Conservation (phyloP, 2,113 vertebrate genomes). For the Megaleporinus macrocephalus region DNA sequence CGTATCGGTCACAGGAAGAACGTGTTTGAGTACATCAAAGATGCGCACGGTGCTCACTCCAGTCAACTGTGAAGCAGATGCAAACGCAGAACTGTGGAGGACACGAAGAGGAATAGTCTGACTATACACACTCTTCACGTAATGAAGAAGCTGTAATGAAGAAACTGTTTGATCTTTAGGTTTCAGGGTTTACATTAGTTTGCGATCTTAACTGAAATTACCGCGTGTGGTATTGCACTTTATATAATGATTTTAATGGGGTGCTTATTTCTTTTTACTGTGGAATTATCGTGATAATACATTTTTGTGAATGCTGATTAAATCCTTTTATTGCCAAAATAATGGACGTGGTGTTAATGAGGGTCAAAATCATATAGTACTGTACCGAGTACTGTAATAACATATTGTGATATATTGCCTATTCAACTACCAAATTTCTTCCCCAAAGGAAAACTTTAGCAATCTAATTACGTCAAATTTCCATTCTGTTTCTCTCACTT, state of each 20-base stretch:
- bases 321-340: not conserved
- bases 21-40: conserved; percentile 65
- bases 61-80: conserved; percentile 33
- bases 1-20: rapidly evolving
- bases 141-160: not conserved
- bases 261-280: not conserved
- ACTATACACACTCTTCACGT: not conserved
- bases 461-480: no score
- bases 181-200: not conserved
- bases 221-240: not conserved
- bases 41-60: rapidly evolving
- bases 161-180: not conserved
- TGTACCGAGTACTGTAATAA: no score
- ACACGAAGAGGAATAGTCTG: not conserved
- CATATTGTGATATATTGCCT: no score
- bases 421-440: no score
- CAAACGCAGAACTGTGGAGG: not conserved
- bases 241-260: not conserved
- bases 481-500: no score
- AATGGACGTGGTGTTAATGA: not conserved
- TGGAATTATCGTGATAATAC: no score
- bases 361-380: no score
- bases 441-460: no score
- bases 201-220: not conserved
- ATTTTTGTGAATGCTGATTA: not conserved